Evolutionary conservation across 2,797 vertebrate genomes (phyloP).

Genomic region (Manis javanica): DNA sequence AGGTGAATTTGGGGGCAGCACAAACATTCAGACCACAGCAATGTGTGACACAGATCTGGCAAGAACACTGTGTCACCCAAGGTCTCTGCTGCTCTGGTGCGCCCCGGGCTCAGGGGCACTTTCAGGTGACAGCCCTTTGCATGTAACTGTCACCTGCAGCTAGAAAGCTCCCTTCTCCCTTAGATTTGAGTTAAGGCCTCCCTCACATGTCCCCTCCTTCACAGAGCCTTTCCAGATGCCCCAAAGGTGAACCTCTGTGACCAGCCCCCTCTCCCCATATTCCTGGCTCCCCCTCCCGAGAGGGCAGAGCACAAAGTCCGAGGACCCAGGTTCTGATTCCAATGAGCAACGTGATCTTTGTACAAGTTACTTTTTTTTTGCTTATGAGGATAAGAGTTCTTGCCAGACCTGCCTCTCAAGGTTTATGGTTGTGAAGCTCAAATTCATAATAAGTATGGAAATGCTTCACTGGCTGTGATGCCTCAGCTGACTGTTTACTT

Average conservation of each 20-base stretch:
- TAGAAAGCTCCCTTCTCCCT: not conserved
- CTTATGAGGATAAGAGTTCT: not conserved
- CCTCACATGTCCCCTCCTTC: not conserved
- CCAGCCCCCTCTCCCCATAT: accelerated
- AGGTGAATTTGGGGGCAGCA: not conserved
- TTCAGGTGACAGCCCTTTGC: not conserved
- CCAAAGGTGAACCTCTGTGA: not conserved
- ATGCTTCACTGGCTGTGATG: accelerated
- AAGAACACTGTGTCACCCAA: not conserved
- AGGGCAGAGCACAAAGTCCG: not conserved
- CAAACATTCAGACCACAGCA: not conserved
- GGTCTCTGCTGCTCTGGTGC: not conserved
- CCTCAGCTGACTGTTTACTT: accelerated
- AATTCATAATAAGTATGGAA: not conserved
- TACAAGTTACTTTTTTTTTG: not conserved
- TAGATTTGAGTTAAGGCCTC: not conserved
- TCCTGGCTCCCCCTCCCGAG: not conserved
- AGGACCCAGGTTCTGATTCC: not conserved
- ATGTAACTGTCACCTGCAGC: not conserved
- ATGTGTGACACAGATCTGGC: not conserved
- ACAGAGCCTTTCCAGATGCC: not conserved
- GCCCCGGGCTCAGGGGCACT: not conserved
- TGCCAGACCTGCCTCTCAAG: not conserved
- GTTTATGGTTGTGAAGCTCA: accelerated
- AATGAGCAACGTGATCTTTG: not conserved